Evolutionary conservation across 2,113 vertebrate genomes (phyloP).

Genomic region (Mus pahari): DNA sequence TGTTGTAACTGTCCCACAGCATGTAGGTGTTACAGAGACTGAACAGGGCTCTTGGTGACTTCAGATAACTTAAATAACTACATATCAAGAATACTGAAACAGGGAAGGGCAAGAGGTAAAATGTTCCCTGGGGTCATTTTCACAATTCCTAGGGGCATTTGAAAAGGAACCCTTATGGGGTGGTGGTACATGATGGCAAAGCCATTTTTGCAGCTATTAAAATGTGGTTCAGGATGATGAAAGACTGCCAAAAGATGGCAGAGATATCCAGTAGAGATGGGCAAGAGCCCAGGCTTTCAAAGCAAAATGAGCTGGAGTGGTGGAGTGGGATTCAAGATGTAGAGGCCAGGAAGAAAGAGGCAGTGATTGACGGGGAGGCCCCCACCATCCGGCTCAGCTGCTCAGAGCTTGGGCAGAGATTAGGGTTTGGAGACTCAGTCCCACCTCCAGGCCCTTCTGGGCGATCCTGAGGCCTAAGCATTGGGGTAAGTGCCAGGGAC

Average conservation of each 20-base stretch:
- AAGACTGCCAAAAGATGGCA: slow-evolving; percentile 48
- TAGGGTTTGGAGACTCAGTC: slow-evolving; percentile 13
- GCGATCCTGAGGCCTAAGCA: slow-evolving; percentile 31
- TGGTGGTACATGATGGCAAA: not conserved
- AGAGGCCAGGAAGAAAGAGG: slow-evolving; percentile 51
- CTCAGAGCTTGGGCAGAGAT: not conserved
- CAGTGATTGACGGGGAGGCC: slow-evolving; percentile 10
- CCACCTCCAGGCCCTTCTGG: slow-evolving; percentile 29
- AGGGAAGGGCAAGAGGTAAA: not conserved
- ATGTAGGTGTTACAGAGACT: not conserved
- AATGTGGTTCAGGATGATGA: slow-evolving; percentile 12
- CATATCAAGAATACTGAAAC: slow-evolving; percentile 22
- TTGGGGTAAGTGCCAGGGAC: slow-evolving; percentile 20
- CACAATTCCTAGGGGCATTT: slow-evolving; percentile 37
- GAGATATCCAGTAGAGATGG: not conserved
- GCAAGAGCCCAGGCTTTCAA: not conserved
- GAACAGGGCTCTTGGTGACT: not conserved
- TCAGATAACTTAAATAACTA: slow-evolving; percentile 44
- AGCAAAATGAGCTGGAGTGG: slow-evolving; percentile 23
- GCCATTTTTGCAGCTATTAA: slow-evolving; percentile 9
- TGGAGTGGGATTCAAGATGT: not conserved
- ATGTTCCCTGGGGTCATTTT: slow-evolving; percentile 38
- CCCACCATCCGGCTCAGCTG: not conserved
- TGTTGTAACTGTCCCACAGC: not conserved
- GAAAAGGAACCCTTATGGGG: slow-evolving; percentile 18